Conservation (phyloP, 1,140 invertebrate genomes). For the Heterodera schachtii region DNA sequence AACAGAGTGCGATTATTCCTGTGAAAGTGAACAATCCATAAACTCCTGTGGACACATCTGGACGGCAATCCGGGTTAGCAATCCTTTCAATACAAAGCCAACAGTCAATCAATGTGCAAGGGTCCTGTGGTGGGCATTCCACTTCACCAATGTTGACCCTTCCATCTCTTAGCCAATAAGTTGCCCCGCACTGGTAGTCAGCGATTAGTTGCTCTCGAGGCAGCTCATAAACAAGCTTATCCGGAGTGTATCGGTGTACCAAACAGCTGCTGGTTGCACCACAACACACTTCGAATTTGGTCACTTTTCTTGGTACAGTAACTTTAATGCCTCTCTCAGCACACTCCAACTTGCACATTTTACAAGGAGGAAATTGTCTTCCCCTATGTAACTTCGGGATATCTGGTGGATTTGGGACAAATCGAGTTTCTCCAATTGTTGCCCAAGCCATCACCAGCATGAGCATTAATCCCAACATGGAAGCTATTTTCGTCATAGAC, state of each 20-base stretch:
- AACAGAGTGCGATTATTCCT: background rate
- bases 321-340: background rate
- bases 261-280: background rate
- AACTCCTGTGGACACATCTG: background rate
- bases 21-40: background rate
- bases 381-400: no score
- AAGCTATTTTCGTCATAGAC: no score
- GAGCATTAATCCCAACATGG: no score
- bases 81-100: background rate
- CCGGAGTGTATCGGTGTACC: background rate
- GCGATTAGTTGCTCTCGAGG: background rate
- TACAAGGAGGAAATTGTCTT: background rate
- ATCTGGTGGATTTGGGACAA: no score
- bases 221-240: slow-evolving; percentile 3
- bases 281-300: slow-evolving; percentile 9
- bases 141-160: background rate
- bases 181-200: background rate
- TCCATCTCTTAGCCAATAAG: background rate
- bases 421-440: no score
- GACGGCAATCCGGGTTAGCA: background rate
- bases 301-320: background rate
- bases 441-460: no score
- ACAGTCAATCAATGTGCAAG: background rate
- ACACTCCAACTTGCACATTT: background rate
- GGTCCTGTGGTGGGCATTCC: slow-evolving; percentile 1